Percentiles rank a stretch among this genome's conserved stretches.
Evolutionary conservation across 23 tunicate species (phyloP).

Genomic region (Phallusia fumigata): DNA sequence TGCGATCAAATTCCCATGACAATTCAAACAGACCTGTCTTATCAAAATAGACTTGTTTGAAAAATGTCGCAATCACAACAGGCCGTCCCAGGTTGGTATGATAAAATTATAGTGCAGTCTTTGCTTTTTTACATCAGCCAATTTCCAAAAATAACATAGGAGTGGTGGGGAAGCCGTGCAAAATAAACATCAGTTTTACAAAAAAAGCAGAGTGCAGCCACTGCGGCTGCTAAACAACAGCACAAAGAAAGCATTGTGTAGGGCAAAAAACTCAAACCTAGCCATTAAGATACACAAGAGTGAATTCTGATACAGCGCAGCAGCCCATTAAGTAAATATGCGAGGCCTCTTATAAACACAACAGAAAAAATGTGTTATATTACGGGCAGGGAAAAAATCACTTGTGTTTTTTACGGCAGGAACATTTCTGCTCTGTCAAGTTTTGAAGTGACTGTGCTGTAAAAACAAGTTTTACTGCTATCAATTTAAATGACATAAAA

Average conservation of each 20-base stretch:
- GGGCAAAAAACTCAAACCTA: background rate
- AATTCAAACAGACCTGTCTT: background rate
- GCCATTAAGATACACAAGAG: constrained; percentile 15
- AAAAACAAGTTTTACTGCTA: background rate
- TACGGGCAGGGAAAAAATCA: constrained; percentile 1
- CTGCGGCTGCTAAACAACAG: constrained; percentile 10
- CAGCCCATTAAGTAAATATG: background rate
- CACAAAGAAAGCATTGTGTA: constrained; percentile 8
- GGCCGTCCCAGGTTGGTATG: background rate
- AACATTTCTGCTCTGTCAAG: background rate
- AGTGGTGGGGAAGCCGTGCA: background rate
- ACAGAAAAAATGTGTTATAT: constrained; percentile 2
- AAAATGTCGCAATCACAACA: constrained; percentile 6
- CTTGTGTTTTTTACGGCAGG: background rate
- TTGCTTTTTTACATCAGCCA: background rate
- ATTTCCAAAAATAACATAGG: constrained; percentile 11
- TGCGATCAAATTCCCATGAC: background rate
- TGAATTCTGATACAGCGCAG: constrained; percentile 8
- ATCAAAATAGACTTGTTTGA: background rate
- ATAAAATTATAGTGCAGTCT: background rate
- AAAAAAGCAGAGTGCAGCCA: constrained; percentile 13
- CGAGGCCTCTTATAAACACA: background rate
- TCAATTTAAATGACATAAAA: no score
- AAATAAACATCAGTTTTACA: constrained; percentile 1
- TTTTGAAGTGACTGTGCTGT: constrained; percentile 13